Evolutionary conservation across 2,113 vertebrate genomes (phyloP), one percentile per base, ranked within the genome.

Genomic region (Mionectes macconnelli): DNA sequence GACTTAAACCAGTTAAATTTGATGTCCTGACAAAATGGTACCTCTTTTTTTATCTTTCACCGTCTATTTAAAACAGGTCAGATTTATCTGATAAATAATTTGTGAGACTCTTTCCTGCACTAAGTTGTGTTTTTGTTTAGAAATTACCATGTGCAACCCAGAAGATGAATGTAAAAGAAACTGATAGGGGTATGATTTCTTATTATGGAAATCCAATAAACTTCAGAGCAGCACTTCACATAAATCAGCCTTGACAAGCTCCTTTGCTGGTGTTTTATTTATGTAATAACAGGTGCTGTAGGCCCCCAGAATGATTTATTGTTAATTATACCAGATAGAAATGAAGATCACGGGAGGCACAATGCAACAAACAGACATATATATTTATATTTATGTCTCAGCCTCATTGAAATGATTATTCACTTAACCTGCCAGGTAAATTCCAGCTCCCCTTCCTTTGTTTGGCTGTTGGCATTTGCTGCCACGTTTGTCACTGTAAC

Each of bases 201-300:
- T 97, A 79, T 96, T 97, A 96, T 87, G 96, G 92, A 97, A 97
- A 97, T 96, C 64, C 89, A 97, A 42, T 98, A 97, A 96, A 97
- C 95, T 97, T 97, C 49, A 76, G 94, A 97, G 94, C 53, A 95
- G 87, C 77, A 35, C 85, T 89, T 96, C 85, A n/a, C 96, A 94
- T 97, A 95, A 97, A 97, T 98, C 96, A 97, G 64, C 53, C 72
- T 56, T 97, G 96, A 96, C 94, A 96, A 83, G 88, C 84, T 91
- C 82, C 91, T 96, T 95, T 95, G 93, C 85, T 83, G 42, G 97
- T 87, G 90, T 96, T 98, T 96, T 97, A 97, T 97, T 98, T 98
- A 91, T 97, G 84, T 94, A 96, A 94, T 97, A 97, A 93, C 79
- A 94, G 85, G 66, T 94, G 50, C 90, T 75, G 80, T 53, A 68